phyloP scores from a whole-genome alignment of 2,888 invertebrate genomes.

The Chymomyza fuscimana region DNA sequence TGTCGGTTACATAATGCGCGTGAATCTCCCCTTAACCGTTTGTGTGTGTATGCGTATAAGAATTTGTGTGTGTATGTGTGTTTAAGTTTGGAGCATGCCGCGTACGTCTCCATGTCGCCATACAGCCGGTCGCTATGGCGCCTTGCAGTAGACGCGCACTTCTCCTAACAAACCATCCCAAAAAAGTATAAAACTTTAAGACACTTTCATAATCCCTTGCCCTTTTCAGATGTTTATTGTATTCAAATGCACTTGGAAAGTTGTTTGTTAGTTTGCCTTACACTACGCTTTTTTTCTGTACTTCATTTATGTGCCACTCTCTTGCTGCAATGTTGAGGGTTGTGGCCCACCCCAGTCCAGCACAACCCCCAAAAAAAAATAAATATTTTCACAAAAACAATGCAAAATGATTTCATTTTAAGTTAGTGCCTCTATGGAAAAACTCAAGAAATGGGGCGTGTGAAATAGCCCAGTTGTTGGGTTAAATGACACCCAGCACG shows the following conservation, averaged over 20 bases:
- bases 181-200: neutral
- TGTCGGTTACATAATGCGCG: constrained; percentile 81
- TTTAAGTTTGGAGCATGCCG: constrained; percentile 23
- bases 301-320: neutral
- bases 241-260: neutral
- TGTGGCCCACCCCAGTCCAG: neutral
- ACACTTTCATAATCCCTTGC: neutral
- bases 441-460: neutral
- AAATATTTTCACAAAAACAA: neutral
- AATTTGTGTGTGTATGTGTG: constrained; percentile 11
- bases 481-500: neutral
- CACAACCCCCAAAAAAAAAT: neutral
- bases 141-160: constrained; percentile 36
- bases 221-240: neutral
- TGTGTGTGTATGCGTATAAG: constrained; percentile 31
- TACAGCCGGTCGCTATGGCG: constrained; percentile 64
- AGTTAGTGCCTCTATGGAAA: neutral
- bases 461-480: neutral
- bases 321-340: neutral
- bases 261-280: neutral
- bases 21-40: neutral
- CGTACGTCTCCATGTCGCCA: constrained; percentile 41
- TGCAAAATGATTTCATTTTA: neutral
- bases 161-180: neutral
- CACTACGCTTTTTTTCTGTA: neutral